Evolutionary conservation across 2,888 invertebrate species (phyloP).

Genomic region (Sesamia inferens): DNA sequence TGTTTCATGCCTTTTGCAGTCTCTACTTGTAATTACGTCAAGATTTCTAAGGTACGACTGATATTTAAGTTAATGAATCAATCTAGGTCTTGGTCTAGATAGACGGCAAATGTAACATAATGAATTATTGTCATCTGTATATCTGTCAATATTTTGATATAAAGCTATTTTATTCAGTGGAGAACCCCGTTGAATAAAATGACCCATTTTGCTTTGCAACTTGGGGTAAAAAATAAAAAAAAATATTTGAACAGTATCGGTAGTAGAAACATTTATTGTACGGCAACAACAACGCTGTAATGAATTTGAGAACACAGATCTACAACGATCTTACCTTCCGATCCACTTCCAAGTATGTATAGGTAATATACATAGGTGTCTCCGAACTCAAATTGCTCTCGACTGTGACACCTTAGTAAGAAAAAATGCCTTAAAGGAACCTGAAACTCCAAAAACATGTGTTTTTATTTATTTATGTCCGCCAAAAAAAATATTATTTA

Average conservation of each 20-base stretch:
- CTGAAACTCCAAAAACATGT: background rate
- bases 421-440: background rate
- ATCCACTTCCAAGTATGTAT: background rate
- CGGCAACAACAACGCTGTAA: no score
- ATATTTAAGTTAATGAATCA: background rate
- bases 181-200: background rate
- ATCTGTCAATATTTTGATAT: background rate
- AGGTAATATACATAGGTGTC: background rate
- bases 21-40: conserved; percentile 15
- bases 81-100: background rate
- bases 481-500: background rate
- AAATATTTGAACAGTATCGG: no score
- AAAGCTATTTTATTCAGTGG: background rate
- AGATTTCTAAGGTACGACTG: background rate
- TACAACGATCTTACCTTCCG: background rate
- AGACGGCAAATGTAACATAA: background rate
- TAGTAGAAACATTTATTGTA: no score
- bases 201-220: background rate
- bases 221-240: background rate
- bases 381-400: background rate
- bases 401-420: background rate
- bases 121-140: no score
- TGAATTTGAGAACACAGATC: background rate
- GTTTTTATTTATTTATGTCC: background rate
- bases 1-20: conserved; percentile 10